Base-by-base conservation (phyloP, 1,140 invertebrate genomes). In the Heliconius congener region DNA sequence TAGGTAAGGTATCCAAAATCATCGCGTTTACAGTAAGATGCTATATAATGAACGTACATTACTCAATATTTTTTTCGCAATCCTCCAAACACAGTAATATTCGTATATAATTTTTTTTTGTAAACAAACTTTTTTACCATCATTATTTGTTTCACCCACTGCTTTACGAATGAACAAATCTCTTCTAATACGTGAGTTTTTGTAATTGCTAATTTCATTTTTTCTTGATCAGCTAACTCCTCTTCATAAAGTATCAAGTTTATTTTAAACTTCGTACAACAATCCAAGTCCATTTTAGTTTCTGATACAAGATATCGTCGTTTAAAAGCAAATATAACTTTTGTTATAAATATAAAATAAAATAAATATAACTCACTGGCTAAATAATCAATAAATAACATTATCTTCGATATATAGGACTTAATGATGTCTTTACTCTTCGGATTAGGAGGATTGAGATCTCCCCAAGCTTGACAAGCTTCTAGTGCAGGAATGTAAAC, bases 91-190 rank as follows among this genome's bases (percentile, higher is more conserved):
- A 52, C 18, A 19, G 2, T 52, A 52, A 52, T 52, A 19, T 6
- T 37, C 6, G 34, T 37, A 37, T 37, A 37, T 6, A 8, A 19
- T 2, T 8, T 8, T 52, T 52, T 52, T 18, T 57, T 57, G 3
- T 23, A 57, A 23, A 11, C 27, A 27, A 66, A 23, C 0, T 27
- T 23, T 13, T 27, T 16, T 90, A 96, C 96, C 91, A 95, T 95
- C 89, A 96, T 96, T 82, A 97, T 96, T 83, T 95, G 93, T 83
- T 96, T 96, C 75, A 95, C 95, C 96, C 96, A 97, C 57, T 94
- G 89, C 82, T 95, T 95, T 0, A 97, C 95, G 78, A 87, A 95
- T 19, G 90, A 83, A 84, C 97, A 96, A 27, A 96, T 95, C 86
- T 95, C 93, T 72, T 91, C 85, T 18, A 96, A 87, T 19, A 96